These are phyloP conservation scores for Colostygia pectinataria DNA, from an alignment of 2,888 invertebrate species.

Conservation along the genomic window DNA sequence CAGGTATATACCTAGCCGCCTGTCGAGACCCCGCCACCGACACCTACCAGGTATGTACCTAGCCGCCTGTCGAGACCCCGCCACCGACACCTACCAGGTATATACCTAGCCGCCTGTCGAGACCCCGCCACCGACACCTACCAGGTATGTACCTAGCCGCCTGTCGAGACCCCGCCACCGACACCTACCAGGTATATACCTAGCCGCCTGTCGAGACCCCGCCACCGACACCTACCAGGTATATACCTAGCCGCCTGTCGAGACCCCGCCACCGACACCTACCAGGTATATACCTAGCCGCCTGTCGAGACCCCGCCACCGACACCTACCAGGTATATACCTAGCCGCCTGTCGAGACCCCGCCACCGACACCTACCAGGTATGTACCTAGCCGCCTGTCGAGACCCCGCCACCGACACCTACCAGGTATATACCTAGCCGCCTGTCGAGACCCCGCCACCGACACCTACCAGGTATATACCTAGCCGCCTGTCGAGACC, in stretches of 20 bases:
- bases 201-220: constrained; percentile 96
- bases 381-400: constrained; percentile 91
- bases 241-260: constrained; percentile 96
- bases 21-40: constrained; percentile 95
- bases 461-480: constrained; percentile 92
- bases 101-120: constrained; percentile 93
- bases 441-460: constrained; percentile 95
- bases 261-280: constrained; percentile 94
- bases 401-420: constrained; percentile 93
- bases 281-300: constrained; percentile 90
- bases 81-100: constrained; percentile 93
- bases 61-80: constrained; percentile 95
- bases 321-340: too few species aligned
- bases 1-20: constrained; percentile 90
- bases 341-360: constrained; percentile 96
- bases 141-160: too few species aligned
- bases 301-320: constrained; percentile 93
- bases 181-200: constrained; percentile 91
- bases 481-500: constrained; percentile 95
- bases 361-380: constrained; percentile 94
- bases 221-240: too few species aligned
- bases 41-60: too few species aligned
- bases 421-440: too few species aligned
- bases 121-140: constrained; percentile 93
- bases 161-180: constrained; percentile 94